Conservation (phyloP, 2,113 vertebrate species). For the Ictidomys tridecemlineatus region DNA sequence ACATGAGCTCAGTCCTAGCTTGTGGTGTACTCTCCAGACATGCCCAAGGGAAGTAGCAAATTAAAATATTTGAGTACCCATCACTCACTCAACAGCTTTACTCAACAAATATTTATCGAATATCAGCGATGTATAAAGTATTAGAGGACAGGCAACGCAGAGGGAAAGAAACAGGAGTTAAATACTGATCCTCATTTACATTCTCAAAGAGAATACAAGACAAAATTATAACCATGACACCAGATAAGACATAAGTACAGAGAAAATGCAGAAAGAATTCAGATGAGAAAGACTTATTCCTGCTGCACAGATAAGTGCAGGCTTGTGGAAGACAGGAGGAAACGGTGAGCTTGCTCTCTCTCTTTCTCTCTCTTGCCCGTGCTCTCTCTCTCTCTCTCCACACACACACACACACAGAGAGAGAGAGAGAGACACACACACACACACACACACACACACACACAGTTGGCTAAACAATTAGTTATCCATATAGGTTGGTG, state of each 20-base stretch:
- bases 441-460: too few relatives aligned
- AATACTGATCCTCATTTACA: neutral
- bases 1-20: neutral
- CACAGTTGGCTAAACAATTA: neutral
- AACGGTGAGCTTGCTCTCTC: neutral
- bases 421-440: too few relatives aligned
- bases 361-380: too few relatives aligned
- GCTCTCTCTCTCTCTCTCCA: too few relatives aligned
- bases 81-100: neutral
- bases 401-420: too few relatives aligned
- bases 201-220: neutral
- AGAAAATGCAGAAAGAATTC: constrained; percentile 12
- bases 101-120: neutral
- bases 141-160: neutral
- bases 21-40: neutral
- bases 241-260: neutral
- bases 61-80: neutral
- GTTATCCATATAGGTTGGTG: neutral
- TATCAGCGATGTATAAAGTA: neutral
- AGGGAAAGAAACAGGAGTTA: neutral
- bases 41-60: neutral
- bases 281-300: neutral
- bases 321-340: neutral
- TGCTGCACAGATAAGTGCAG: neutral
- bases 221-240: neutral